phyloP scores from a whole-genome alignment of 35 echinoderm and acorn worm genomes.

The Acanthaster planci region DNA sequence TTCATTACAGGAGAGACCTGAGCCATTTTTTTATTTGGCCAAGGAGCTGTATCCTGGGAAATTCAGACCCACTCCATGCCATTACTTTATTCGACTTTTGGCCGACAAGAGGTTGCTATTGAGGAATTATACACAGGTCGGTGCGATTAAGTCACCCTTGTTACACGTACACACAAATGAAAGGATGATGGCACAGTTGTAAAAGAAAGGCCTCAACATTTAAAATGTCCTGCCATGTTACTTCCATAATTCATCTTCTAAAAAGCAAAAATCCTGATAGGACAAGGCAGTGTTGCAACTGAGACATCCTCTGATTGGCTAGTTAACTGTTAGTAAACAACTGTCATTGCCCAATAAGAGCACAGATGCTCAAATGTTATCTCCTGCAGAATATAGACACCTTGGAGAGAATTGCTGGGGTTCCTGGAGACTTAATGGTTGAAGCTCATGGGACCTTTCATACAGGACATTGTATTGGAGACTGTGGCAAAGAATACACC shows the following conservation, averaged over 20 bases:
- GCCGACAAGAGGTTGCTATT: conserved; percentile 75
- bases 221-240: too few species aligned
- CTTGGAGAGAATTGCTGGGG: conserved; percentile 78
- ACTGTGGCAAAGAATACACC: conserved; percentile 81
- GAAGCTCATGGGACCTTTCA: conserved; percentile 97
- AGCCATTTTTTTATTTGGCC: conserved; percentile 84
- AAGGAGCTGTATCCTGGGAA: conserved; percentile 90
- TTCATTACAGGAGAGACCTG: conserved; percentile 73
- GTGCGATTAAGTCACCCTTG: background rate
- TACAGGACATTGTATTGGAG: conserved; percentile 81
- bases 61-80: conserved; percentile 93
- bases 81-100: conserved; percentile 90
- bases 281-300: too few species aligned
- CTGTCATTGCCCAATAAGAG: too few species aligned
- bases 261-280: too few species aligned
- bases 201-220: too few species aligned
- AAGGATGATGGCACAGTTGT: too few species aligned
- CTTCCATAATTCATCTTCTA: too few species aligned
- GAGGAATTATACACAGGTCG: conserved; percentile 91
- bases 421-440: conserved; percentile 72
- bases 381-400: conserved; percentile 86
- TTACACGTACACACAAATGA: too few species aligned
- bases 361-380: background rate
- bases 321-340: too few species aligned
- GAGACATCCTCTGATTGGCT: too few species aligned